Evolutionary conservation across 2,113 vertebrate species (phyloP), one percentile per base, ranked within the genome.

Genomic region (Platycercus adscitus): DNA sequence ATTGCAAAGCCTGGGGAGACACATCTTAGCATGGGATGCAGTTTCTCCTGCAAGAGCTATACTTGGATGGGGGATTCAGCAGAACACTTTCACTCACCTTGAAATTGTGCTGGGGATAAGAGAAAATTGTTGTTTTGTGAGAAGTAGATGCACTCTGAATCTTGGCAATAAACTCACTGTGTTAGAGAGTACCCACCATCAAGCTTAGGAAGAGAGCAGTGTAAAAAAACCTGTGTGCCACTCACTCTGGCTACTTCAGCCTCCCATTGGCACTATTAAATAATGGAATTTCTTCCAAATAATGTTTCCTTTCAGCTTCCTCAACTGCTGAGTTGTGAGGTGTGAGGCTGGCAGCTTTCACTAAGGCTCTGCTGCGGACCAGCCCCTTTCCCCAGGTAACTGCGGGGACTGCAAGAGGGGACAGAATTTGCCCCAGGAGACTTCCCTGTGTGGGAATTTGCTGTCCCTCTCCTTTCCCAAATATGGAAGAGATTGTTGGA

Each of bases 111-210:
- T 50, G 8, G 24, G 14, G 73, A 11, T 18, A 47, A 64, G 52
- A 81, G 26, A 50, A 82, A 71, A n/a, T 9, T 17, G n/a, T 31
- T 41, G 17, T 2, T 93, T 66, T 70, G 33, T 25, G 73, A 86
- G 80, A 61, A 91, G 44, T 8, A 60, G 47, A 24, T 71, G 39
- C 15, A 41, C 23, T 61, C 44, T 58, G 37, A 63, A 90, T 55
- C 37, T 23, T 55, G 35, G 50, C 0, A 0, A 63, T 55, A 63
- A 91, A 82, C 24, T 61, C n/a, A 9, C 15, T 9, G 1, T 9
- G 13, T 31, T 33, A 24, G 39, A 72, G 15, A 80, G 25, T 23
- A 52, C 33, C 11, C 14, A 41, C 35, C 13, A 14, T 10, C 79
- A 65, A 7, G 7, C 21, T 58, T 13, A 60, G 8, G 15, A 29